Percentiles rank a stretch among this genome's conserved stretches.
These are phyloP conservation scores for Tipula lateralis DNA, from an alignment of 2,888 invertebrate species.

Conservation along the genomic window DNA sequence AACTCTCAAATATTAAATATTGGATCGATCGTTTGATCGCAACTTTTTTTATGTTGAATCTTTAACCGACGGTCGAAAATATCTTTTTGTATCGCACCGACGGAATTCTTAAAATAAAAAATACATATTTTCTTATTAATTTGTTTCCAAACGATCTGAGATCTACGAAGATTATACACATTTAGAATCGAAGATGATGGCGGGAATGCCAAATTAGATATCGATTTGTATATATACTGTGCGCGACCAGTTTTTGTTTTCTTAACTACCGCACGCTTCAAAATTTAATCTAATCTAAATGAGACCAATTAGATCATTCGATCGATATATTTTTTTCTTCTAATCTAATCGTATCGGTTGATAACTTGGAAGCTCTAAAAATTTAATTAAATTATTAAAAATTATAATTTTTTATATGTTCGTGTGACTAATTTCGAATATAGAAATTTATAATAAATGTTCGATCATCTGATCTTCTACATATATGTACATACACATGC, in stretches of 20 bases:
- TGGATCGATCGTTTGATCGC: neutral
- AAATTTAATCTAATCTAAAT: neutral
- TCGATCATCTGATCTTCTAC: neutral
- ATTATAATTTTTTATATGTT: neutral
- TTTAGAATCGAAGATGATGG: neutral
- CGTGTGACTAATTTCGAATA: neutral
- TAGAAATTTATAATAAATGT: neutral
- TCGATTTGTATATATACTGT: neutral
- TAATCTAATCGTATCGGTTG: neutral
- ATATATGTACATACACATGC: no score
- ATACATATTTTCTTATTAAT: neutral
- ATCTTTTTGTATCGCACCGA: neutral
- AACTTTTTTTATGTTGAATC: neutral
- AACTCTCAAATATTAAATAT: neutral
- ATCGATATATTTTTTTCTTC: neutral
- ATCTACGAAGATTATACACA: neutral
- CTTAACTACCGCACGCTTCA: neutral
- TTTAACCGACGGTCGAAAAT: constrained; percentile 13
- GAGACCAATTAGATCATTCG: neutral
- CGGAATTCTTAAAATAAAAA: neutral
- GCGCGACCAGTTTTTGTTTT: neutral
- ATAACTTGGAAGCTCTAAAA: neutral
- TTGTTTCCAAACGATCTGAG: neutral
- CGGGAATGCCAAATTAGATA: neutral
- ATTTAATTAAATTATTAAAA: constrained; percentile 11